Base-by-base conservation (phyloP, 2,888 invertebrate genomes). In the Teleogryllus oceanicus region DNA sequence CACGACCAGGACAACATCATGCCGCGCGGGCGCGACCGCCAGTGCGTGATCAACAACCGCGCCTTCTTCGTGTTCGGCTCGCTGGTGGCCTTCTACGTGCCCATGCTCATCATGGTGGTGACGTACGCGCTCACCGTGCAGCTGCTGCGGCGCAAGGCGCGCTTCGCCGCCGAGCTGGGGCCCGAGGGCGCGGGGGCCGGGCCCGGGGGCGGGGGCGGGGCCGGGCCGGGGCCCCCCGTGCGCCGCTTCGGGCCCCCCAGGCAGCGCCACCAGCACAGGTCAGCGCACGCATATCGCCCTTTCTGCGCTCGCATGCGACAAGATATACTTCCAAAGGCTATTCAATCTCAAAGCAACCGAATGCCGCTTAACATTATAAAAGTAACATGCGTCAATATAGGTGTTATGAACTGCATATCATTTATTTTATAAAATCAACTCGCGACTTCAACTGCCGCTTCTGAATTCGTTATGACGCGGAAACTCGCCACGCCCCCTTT, bases 101-200 rank as follows among this genome's bases (percentile, higher is more conserved):
- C 98, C 10, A 96, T 98, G 93, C 89, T 96, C 83, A 95, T 96
- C 84, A 98, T 98, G 98, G 94, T 97, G 82, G 92, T 95, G 80
- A 95, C 96, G 1, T 98, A 97, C 86, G 93, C 94, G 0, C 89
- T 97, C 81, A 98, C 98, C 1, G 95, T 97, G 50, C 93, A 95
- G 83, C 89, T 98, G 83, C 89, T 98, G 83, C 92, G 94, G 84
- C 91, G 93, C 82, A 94, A 94, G 85, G 94, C 94, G 0, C 89
- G 92, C 82, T 90, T 94, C 84, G 93, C 92, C 0, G 77, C 37
- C 2, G 75, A 79, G 77, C 76, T 78, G 77, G 78, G 77, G 20
- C 93, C 90, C 75, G 91, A 91, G 83, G 90, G 91, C 85, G 90
- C 91, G 20, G 91, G 91, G 84, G 89, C 90, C 81, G 90, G 91